These are phyloP conservation scores for Anguilla japonica DNA, from an alignment of 2,113 vertebrate species.

Conservation along the genomic window DNA sequence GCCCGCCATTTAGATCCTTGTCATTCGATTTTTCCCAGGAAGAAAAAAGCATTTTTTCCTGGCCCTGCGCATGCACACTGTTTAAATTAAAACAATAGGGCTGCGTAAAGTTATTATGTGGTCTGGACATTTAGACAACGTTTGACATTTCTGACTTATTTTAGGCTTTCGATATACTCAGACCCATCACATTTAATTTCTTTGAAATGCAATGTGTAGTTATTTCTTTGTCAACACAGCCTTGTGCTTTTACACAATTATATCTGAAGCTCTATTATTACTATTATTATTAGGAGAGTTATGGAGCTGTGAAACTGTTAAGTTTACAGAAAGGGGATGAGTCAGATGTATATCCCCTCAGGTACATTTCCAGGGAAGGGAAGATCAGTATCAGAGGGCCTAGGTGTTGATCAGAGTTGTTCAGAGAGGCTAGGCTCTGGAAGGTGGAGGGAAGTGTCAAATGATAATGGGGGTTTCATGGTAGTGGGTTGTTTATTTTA, in stretches of 20 bases:
- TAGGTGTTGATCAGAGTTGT: too few species aligned
- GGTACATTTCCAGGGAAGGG: too few species aligned
- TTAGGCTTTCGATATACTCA: not conserved
- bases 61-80: not conserved
- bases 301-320: not conserved
- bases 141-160: not conserved
- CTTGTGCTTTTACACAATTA: not conserved
- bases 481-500: too few species aligned
- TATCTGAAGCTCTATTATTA: too few species aligned
- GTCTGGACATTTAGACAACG: not conserved
- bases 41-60: not conserved
- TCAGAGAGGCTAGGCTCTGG: too few species aligned
- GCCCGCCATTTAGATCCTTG: constrained; percentile 6
- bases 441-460: too few species aligned
- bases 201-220: not conserved
- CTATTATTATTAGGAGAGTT: not conserved
- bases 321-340: not conserved
- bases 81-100: not conserved
- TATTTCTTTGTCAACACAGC: not conserved
- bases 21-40: not conserved
- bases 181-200: not conserved
- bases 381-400: too few species aligned
- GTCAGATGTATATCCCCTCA: not conserved
- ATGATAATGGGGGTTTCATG: too few species aligned
- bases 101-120: not conserved